Evolutionary conservation across 2,888 invertebrate species (phyloP).

Genomic region (Timandra comae): DNA sequence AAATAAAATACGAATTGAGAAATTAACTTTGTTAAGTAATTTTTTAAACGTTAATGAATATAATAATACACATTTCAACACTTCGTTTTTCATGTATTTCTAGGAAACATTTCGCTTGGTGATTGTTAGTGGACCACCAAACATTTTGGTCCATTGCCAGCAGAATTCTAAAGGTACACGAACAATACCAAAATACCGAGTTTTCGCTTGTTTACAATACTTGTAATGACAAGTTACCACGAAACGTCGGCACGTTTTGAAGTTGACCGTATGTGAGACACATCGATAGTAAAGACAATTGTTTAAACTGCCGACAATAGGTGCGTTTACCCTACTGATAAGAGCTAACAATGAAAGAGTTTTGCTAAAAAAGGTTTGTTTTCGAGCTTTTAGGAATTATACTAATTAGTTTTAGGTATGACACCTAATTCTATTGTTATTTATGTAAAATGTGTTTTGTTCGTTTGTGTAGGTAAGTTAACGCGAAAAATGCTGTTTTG

Average conservation of each 20-base stretch:
- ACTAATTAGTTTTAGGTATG: constrained; percentile 2
- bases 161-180: constrained; percentile 6
- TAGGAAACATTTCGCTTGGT: constrained; percentile 8
- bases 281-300: constrained; percentile 30
- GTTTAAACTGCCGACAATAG: constrained; percentile 34
- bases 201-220: constrained; percentile 12
- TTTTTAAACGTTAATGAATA: too few relatives aligned
- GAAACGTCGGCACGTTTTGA: constrained; percentile 33
- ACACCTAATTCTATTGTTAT: constrained; percentile 1
- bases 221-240: constrained; percentile 14
- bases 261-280: constrained; percentile 48
- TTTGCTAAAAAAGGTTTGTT: constrained; percentile 9
- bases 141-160: constrained; percentile 11
- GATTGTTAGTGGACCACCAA: constrained; percentile 15
- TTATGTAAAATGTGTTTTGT: neutral
- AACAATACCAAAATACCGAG: constrained; percentile 15
- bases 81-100: constrained; percentile 4
- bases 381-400: constrained; percentile 11
- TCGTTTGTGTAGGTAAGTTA: too few relatives aligned
- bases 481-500: too few relatives aligned
- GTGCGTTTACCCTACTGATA: constrained; percentile 38
- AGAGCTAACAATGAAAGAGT: constrained; percentile 14
- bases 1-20: too few relatives aligned
- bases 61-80: too few relatives aligned
- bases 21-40: too few relatives aligned